Percentiles rank a stretch among this genome's conserved stretches.
phyloP scores from a whole-genome alignment of 23 tunicate species.

The Styela plicata region DNA sequence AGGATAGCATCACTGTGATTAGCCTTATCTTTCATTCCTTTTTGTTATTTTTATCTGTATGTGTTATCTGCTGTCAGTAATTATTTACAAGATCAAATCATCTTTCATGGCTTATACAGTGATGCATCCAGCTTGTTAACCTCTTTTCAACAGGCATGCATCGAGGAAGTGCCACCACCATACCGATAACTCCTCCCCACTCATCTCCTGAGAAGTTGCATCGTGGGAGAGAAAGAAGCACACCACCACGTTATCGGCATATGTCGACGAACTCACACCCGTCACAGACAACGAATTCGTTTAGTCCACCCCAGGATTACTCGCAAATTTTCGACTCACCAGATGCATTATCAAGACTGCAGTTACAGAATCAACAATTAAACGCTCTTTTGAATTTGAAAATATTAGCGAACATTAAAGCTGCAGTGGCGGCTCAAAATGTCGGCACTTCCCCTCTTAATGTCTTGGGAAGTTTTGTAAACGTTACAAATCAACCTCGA shows the following conservation, averaged over 20 bases:
- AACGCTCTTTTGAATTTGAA: slow-evolving; percentile 24
- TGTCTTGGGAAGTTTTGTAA: background rate
- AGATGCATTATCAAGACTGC: slow-evolving; percentile 10
- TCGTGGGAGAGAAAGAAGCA: background rate
- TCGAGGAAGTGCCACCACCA: slow-evolving; percentile 2
- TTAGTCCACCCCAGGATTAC: slow-evolving; percentile 1
- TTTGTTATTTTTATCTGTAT: background rate
- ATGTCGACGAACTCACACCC: background rate
- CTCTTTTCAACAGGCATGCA: slow-evolving; percentile 22
- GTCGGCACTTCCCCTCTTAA: background rate
- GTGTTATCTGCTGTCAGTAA: background rate
- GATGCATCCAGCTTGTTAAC: slow-evolving; percentile 28
- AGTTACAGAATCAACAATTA: slow-evolving; percentile 22
- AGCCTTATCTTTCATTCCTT: slow-evolving; percentile 19
- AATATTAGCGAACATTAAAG: slow-evolving; percentile 25
- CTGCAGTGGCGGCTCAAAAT: slow-evolving; percentile 31
- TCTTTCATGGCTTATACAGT: slow-evolving; percentile 15
- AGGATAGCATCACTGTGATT: slow-evolving; percentile 42
- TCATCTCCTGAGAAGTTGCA: background rate
- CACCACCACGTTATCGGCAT: background rate
- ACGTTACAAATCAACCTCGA: background rate
- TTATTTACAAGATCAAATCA: background rate
- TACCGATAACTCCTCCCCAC: background rate
- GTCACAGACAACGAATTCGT: background rate
- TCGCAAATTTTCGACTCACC: background rate